A percentile compares a stretch with the other conserved stretches of the same genome.
These are phyloP conservation scores for Bambusicola thoracicus DNA, from an alignment of 2,113 vertebrate genomes.

Conservation along the genomic window DNA sequence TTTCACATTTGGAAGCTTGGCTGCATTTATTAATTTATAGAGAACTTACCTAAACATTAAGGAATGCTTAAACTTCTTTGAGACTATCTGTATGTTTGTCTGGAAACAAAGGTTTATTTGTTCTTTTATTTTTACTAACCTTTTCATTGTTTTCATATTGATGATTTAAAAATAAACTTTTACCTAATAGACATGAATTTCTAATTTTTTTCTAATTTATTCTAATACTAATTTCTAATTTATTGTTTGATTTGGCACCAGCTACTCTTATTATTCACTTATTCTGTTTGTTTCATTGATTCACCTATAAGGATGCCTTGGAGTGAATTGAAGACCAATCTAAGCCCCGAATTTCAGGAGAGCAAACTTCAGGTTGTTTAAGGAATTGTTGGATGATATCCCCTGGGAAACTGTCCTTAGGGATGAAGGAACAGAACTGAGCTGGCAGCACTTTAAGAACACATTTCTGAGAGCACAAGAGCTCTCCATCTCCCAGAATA, in stretches of 20 bases:
- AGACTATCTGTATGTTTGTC: not conserved
- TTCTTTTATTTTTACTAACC: not conserved
- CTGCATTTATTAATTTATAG: slow-evolving; percentile 4
- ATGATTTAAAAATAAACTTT: not conserved
- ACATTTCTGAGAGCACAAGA: too few species aligned
- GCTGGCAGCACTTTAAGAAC: too few species aligned
- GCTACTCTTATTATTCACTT: not conserved
- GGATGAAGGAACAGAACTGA: too few species aligned
- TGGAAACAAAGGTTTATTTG: not conserved
- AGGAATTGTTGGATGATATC: too few species aligned
- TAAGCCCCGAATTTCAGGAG: not conserved
- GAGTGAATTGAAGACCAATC: not conserved
- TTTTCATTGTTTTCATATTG: not conserved
- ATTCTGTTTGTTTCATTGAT: not conserved
- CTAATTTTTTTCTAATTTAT: not conserved
- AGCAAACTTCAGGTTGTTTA: too few species aligned
- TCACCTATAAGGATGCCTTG: not conserved
- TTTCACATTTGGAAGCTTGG: not conserved
- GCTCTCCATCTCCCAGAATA: too few species aligned
- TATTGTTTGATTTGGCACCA: not conserved
- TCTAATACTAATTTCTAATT: not conserved
- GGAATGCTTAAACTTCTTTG: not conserved
- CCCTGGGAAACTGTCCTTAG: too few species aligned
- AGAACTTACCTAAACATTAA: slow-evolving; percentile 14
- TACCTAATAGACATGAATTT: not conserved